phyloP scores from a whole-genome alignment of 2,113 vertebrate genomes.

The Aplodontia rufa region DNA sequence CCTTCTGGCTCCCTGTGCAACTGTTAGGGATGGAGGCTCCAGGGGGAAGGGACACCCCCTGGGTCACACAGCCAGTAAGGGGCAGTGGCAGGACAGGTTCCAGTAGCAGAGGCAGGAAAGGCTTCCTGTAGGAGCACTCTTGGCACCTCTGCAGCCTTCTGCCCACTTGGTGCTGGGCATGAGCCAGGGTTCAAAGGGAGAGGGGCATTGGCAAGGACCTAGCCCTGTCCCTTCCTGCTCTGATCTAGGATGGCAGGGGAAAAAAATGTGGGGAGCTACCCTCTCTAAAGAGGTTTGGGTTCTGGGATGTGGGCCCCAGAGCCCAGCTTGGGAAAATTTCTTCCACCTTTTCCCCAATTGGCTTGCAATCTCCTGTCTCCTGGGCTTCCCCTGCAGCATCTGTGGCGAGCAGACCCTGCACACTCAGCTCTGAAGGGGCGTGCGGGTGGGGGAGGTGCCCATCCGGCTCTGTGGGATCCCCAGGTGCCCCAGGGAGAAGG shows the following conservation, averaged over 20 bases:
- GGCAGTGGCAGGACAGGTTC: background rate
- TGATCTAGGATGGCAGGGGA: background rate
- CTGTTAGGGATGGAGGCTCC: background rate
- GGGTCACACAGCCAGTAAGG: background rate
- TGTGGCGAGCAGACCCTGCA: slow-evolving; percentile 21
- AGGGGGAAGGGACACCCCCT: background rate
- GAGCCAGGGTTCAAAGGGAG: background rate
- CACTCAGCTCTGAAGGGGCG: background rate
- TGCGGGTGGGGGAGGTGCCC: background rate
- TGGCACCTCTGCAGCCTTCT: background rate
- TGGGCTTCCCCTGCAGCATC: background rate
- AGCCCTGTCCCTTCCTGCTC: background rate
- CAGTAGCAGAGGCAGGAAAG: background rate
- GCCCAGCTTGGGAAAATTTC: background rate
- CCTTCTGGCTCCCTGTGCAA: background rate
- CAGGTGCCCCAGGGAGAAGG: background rate
- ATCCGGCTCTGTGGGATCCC: background rate
- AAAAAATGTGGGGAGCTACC: background rate
- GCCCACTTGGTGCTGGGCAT: background rate
- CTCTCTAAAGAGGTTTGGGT: background rate
- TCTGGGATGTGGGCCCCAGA: background rate
- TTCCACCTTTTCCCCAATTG: background rate
- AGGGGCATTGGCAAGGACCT: background rate
- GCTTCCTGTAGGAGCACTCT: background rate
- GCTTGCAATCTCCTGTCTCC: background rate